These are phyloP conservation scores for Acromyrmex echinatior DNA, from an alignment of 1,140 invertebrate species.

Conservation along the genomic window DNA sequence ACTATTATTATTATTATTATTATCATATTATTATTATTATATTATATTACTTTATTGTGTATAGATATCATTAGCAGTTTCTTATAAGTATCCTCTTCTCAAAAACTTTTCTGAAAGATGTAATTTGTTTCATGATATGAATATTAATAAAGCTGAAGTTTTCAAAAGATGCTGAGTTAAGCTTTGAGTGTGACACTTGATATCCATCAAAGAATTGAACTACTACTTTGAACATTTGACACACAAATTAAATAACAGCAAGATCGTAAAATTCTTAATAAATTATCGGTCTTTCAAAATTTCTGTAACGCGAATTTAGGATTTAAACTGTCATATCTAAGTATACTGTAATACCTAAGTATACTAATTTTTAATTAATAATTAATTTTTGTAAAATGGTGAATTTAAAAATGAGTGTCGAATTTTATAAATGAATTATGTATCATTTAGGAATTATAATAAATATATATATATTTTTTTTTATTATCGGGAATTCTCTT, in stretches of 20 bases:
- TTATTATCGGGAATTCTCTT: background rate
- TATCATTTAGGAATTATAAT: background rate
- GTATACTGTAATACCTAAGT: background rate
- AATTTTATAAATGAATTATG: background rate
- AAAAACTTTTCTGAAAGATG: background rate
- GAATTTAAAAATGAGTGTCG: background rate
- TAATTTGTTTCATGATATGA: slow-evolving; percentile 29
- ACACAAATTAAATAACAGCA: slow-evolving; percentile 38
- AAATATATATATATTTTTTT: background rate
- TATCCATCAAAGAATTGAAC: slow-evolving; percentile 66
- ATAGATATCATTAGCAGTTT: background rate
- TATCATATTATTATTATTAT: background rate
- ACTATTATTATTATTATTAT: background rate
- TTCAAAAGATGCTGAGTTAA: background rate
- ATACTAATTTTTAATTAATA: background rate
- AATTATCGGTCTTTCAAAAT: slow-evolving; percentile 14
- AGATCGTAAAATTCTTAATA: background rate
- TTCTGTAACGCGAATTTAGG: background rate
- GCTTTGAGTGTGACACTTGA: slow-evolving; percentile 60
- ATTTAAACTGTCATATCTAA: background rate
- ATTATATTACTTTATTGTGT: background rate
- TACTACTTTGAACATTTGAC: slow-evolving; percentile 18
- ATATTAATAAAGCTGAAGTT: slow-evolving; percentile 41
- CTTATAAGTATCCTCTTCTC: background rate
- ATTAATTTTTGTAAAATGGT: background rate